Conservation (phyloP, 1,140 invertebrate species). For the Nixonia krombeini region DNA sequence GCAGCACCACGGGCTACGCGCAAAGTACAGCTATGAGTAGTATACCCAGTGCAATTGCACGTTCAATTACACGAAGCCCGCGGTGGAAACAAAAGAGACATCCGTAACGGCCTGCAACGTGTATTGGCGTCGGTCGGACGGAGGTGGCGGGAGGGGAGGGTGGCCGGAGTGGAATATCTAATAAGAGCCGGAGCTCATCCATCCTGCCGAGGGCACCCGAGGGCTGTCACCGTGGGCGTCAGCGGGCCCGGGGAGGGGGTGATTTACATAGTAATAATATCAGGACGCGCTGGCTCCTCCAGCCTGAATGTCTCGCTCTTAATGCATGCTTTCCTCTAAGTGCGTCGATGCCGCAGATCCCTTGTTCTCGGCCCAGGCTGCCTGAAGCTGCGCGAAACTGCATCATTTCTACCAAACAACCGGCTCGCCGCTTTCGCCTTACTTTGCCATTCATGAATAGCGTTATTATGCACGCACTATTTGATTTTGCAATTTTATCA, state of each 20-base stretch:
- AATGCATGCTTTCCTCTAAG: conserved; percentile 36
- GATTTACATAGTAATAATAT: conserved; percentile 72
- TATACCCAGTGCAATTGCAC: conserved; percentile 39
- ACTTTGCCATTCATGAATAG: conserved; percentile 35
- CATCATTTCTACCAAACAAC: conserved; percentile 20
- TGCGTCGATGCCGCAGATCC: conserved; percentile 25
- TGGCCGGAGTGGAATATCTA: conserved; percentile 60
- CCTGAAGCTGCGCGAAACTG: conserved; percentile 32
- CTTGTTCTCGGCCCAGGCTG: conserved; percentile 27
- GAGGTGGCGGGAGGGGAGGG: conserved; percentile 40
- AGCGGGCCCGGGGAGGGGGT: conserved; percentile 57
- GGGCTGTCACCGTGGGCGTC: conserved; percentile 69
- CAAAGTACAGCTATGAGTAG: conserved; percentile 41
- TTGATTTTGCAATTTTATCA: conserved; percentile 18
- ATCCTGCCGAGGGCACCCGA: conserved; percentile 61
- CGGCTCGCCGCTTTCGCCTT: conserved; percentile 13
- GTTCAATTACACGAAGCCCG: conserved; percentile 43
- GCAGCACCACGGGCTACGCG: conserved; percentile 24
- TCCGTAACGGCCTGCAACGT: conserved; percentile 1
- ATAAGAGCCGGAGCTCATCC: conserved; percentile 68
- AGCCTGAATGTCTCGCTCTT: conserved; percentile 27
- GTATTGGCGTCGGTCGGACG: conserved; percentile 31
- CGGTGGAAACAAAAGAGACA: conserved; percentile 39
- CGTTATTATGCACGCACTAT: conserved; percentile 27
- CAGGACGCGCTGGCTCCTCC: conserved; percentile 51